Evolutionary conservation across 2,113 vertebrate species (phyloP), one percentile per base, ranked within the genome.

Genomic region (Circaetus gallicus): DNA sequence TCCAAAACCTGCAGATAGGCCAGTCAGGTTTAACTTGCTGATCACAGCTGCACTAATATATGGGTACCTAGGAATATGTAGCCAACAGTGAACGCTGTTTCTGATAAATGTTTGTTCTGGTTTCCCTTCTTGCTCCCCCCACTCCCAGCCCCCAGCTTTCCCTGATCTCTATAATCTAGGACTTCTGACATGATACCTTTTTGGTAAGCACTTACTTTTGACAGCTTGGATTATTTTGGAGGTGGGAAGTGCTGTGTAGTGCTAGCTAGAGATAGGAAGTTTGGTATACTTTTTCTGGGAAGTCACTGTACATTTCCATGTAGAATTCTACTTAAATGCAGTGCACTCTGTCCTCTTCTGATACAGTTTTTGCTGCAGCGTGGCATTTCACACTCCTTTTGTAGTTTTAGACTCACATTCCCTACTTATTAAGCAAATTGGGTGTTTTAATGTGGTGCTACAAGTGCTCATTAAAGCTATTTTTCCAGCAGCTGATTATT

Each of bases 381-480:
- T 82, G 82, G 82, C 49, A 62, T 94, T 94, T 96, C 58, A 80
- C 31, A 62, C 62, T 91, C 58, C 84, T 91, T 96, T 96, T 96
- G 90, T 96, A 66, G 90, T 90, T 95, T 94, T 87, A 96, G 92
- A 88, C 82, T 94, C 74, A 20, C 45, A 66, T 94, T 90, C 84
- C 96, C 92, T 96, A 90, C 95, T 95, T 97, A 94, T 96, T 96
- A 96, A 86, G 85, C 95, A 96, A 97, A 96, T 96, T 92, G 87
- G 62, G 49, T 96, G 70, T 94, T 97, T 96, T 90, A 96, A 94
- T 94, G 40, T 91, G 66, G n/a, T 85, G 82, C 82, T 95, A 90
- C 82, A 97, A 96, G 96, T 96, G 87, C 92, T 96, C 95, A 94
- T 97, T 97, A 97, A 90, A 96, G 96, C 96, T 82, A 90, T 95